phyloP scores from a whole-genome alignment of 2,888 invertebrate genomes.

The Heliconius aoede region DNA sequence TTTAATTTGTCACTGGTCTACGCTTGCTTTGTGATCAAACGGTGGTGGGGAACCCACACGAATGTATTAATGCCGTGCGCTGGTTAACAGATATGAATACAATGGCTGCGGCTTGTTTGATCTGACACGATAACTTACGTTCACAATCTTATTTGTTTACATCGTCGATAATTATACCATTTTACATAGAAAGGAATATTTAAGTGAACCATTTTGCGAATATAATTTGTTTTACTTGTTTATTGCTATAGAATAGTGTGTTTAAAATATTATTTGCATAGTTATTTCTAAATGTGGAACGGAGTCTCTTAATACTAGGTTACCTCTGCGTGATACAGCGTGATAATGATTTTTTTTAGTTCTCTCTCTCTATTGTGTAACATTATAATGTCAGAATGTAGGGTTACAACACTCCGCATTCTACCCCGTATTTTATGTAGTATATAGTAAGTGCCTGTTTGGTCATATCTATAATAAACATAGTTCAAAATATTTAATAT shows the following conservation, averaged over 20 bases:
- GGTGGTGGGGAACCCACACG: conserved; percentile 27
- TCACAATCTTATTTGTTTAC: conserved; percentile 18
- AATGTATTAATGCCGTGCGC: conserved; percentile 23
- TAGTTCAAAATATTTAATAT: not conserved
- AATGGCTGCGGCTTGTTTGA: conserved; percentile 25
- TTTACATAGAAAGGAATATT: conserved; percentile 10
- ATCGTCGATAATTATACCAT: conserved; percentile 4
- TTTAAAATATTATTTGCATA: too few relatives aligned
- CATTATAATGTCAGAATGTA: too few relatives aligned
- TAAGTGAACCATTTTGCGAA: not conserved
- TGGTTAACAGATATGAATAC: conserved; percentile 30
- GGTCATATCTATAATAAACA: not conserved
- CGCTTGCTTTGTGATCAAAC: conserved; percentile 24
- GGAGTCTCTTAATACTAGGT: too few relatives aligned
- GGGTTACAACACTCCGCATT: too few relatives aligned
- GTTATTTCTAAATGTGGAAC: too few relatives aligned
- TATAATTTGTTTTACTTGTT: too few relatives aligned
- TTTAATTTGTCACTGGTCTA: conserved; percentile 19
- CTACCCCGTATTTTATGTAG: too few relatives aligned
- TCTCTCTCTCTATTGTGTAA: too few relatives aligned
- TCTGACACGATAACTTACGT: conserved; percentile 29
- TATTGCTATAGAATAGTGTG: too few relatives aligned
- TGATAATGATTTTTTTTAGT: too few relatives aligned
- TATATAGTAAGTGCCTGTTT: not conserved
- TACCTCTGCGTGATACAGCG: too few relatives aligned